phyloP scores from a whole-genome alignment of 1,140 invertebrate species.

The Drosophila littoralis region DNA sequence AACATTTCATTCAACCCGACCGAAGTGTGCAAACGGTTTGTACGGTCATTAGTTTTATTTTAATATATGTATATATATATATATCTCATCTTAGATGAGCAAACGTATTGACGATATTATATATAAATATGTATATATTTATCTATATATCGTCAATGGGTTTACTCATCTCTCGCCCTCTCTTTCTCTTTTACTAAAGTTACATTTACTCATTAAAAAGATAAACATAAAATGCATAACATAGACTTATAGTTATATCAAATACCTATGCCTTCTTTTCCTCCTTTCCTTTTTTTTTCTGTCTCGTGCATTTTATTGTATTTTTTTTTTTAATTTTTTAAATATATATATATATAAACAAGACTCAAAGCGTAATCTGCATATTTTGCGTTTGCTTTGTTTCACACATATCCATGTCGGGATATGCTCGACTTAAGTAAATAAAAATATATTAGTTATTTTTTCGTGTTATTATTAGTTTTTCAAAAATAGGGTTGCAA shows the following conservation, averaged over 20 bases:
- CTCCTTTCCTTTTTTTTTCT: conserved; percentile 12
- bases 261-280: conserved; percentile 35
- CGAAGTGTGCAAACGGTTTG: conserved; percentile 1
- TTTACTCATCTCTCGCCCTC: conserved; percentile 32
- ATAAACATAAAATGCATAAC: conserved; percentile 52
- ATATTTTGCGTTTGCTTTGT: conserved; percentile 36
- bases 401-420: conserved; percentile 21
- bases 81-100: neutral
- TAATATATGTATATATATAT: conserved; percentile 26
- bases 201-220: conserved; percentile 44
- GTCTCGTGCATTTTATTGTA: conserved; percentile 5
- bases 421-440: conserved; percentile 30
- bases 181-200: conserved; percentile 21
- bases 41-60: conserved; percentile 44
- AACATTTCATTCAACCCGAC: neutral
- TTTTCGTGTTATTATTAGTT: conserved; percentile 22
- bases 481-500: conserved; percentile 29
- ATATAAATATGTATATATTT: conserved; percentile 19
- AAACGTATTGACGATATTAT: too few relatives aligned
- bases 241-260: conserved; percentile 51
- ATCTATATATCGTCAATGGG: conserved; percentile 31
- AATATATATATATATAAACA: conserved; percentile 44
- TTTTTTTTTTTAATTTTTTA: conserved; percentile 18
- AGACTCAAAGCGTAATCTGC: conserved; percentile 41
- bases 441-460: conserved; percentile 39